Evolutionary conservation across 2,888 invertebrate species (phyloP).

Genomic region (Stictocephala bisonia): DNA sequence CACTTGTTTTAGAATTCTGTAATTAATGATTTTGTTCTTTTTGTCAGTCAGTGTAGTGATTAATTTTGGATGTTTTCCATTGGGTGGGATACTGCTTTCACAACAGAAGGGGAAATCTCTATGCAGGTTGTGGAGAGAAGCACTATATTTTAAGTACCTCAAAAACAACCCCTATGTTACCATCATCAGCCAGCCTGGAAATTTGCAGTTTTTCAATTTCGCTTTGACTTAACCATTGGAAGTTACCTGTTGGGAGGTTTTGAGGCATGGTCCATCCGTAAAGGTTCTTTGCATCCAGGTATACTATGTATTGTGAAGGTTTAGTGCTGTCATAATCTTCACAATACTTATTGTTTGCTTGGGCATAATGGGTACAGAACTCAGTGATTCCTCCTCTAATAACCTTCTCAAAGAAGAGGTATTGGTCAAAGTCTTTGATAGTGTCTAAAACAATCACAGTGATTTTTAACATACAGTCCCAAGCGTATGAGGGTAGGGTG

Average conservation of each 20-base stretch:
- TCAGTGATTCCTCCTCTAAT: constrained; percentile 33
- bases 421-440: constrained; percentile 40
- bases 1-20: constrained; percentile 58
- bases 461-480: constrained; percentile 37
- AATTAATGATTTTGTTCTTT: constrained; percentile 60
- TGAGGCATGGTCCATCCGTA: constrained; percentile 62
- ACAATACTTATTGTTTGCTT: constrained; percentile 29
- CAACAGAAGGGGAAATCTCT: constrained; percentile 29
- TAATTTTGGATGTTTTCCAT: constrained; percentile 50
- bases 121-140: constrained; percentile 11
- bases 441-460: constrained; percentile 49
- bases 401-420: constrained; percentile 47
- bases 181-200: neutral
- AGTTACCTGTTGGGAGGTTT: constrained; percentile 58
- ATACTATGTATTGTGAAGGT: constrained; percentile 44
- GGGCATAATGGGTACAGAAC: neutral
- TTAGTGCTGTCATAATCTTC: constrained; percentile 30
- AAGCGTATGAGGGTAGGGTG: constrained; percentile 40
- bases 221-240: constrained; percentile 59
- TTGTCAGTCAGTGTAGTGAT: constrained; percentile 58
- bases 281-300: constrained; percentile 62
- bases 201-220: constrained; percentile 10
- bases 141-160: constrained; percentile 57
- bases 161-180: constrained; percentile 55
- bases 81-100: constrained; percentile 11